Base-by-base conservation (phyloP, 2,797 vertebrate genomes). In the Schizopygopsis pylzovi region DNA sequence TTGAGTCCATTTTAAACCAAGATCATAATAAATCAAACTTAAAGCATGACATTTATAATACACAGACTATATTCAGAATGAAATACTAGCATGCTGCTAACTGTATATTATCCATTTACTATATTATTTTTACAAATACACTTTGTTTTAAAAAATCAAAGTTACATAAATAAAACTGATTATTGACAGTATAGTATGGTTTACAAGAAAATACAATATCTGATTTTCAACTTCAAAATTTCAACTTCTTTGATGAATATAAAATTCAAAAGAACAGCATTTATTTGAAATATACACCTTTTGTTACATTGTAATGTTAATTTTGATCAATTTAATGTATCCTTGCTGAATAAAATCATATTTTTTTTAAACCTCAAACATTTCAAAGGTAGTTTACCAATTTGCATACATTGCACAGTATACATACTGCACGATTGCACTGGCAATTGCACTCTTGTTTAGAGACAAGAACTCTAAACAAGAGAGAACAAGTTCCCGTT, bases 391-490 rank as follows among this genome's bases (percentile, higher is more conserved):
- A 16, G 8, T 37, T 11, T 39, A 39, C 11, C 18, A 54, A 22
- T 54, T 22, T 22, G 18, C 49, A 4, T 56, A 39, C 18, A 49
- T 20, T 37, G 6, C 63, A 67, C 28, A 67, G 63, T 76, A 22
- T 22, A 5, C 7, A 75, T 25, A 75, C 11, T 33, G 47, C 25
- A 52, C 25, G 20, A 52, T 11, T 52, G 8, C 25, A 77, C 6
- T 39, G 12, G 20, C 33, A 33, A 33, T 33, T 33, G 33, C 33
- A 3, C 33, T 33, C 33, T 33, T 33, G 33, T 33, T 33, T 33
- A 33, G 41, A 71, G 68, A 49, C 3, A 37, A 47, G 59, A 59
- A 22, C 86, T n/a, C 2, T 61, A 65, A 83, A 84, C 49, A 59
- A 71, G 20, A 28, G 45, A n/a, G 68, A 28, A 68, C 54, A 78